Percentiles rank a stretch among this genome's conserved stretches.
phyloP scores from a whole-genome alignment of 2,113 vertebrate species.

The Lipophrys pholis region DNA sequence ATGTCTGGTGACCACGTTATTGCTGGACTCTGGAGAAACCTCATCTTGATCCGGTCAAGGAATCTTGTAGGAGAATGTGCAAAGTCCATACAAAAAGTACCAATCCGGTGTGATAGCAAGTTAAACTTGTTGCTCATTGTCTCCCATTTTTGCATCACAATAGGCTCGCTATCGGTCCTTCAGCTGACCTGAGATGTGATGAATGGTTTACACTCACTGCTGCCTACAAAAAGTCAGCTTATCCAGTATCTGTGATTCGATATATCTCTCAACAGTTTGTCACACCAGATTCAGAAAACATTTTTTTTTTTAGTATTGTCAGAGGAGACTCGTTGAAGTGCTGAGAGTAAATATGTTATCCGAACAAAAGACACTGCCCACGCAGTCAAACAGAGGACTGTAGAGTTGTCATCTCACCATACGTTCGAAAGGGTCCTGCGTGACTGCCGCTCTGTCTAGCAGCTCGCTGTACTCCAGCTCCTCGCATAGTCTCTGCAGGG shows the following conservation, averaged over 20 bases:
- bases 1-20: too few relatives aligned
- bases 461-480: slow-evolving; percentile 98
- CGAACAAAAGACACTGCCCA: not conserved
- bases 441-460: slow-evolving; percentile 88
- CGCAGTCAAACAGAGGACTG: slow-evolving; percentile 7
- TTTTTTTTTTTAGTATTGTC: not conserved
- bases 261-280: too few relatives aligned
- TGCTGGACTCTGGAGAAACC: too few relatives aligned
- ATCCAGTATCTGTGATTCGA: too few relatives aligned
- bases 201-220: not conserved
- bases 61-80: too few relatives aligned
- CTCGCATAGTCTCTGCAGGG: slow-evolving; percentile 95
- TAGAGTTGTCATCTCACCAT: slow-evolving; percentile 86
- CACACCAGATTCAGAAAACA: not conserved
- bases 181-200: not conserved
- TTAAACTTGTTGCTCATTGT: too few relatives aligned
- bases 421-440: slow-evolving; percentile 85
- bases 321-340: not conserved
- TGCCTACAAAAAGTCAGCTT: too few relatives aligned
- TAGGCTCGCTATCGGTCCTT: too few relatives aligned
- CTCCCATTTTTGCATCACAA: too few relatives aligned
- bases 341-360: slow-evolving; percentile 10
- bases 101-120: too few relatives aligned
- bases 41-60: too few relatives aligned
- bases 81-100: too few relatives aligned